phyloP scores from a whole-genome alignment of 2,113 vertebrate species.

The Mastomys natalensis region DNA sequence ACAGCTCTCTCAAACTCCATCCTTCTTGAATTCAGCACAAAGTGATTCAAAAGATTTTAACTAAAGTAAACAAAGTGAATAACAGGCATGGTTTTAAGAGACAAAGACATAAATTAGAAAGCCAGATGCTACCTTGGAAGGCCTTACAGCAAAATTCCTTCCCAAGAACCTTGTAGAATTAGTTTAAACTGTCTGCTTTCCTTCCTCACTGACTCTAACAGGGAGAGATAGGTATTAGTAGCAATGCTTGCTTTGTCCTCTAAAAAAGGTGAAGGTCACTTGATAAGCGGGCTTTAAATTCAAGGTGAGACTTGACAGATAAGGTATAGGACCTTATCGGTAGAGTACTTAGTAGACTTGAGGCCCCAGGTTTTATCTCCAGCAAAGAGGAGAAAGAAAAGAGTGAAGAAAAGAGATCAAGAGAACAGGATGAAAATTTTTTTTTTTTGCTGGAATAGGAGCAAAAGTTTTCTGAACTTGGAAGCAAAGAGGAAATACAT shows the following conservation, averaged over 20 bases:
- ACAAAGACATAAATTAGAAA: background rate
- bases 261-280: background rate
- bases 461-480: constrained; percentile 31
- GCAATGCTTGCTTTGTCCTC: background rate
- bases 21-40: constrained; percentile 5
- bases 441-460: constrained; percentile 24
- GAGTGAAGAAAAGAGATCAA: background rate
- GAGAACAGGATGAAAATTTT: background rate
- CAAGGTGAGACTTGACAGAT: constrained; percentile 10
- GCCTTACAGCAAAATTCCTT: background rate
- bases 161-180: constrained; percentile 11
- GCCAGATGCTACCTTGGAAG: background rate
- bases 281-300: constrained; percentile 19
- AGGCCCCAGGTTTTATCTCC: background rate
- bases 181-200: background rate
- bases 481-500: constrained; percentile 29
- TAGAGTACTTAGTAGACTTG: background rate
- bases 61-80: constrained; percentile 26
- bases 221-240: background rate
- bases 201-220: background rate
- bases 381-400: background rate
- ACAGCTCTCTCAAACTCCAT: background rate
- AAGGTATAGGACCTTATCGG: background rate
- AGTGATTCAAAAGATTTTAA: constrained; percentile 36
- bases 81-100: constrained; percentile 24